These are phyloP conservation scores for Limnephilus rhombicus DNA, from an alignment of 2,888 invertebrate genomes.

Conservation along the genomic window DNA sequence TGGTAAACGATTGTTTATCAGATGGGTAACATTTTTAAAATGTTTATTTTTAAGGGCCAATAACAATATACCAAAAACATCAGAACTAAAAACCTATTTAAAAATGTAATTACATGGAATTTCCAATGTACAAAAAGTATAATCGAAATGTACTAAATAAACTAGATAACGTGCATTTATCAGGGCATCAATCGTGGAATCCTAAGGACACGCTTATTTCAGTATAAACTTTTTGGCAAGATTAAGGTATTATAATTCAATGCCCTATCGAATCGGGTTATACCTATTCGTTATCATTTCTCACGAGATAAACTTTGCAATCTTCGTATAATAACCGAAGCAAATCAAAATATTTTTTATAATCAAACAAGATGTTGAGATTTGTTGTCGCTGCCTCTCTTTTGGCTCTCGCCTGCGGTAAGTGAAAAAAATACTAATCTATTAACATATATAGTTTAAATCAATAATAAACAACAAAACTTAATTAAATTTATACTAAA, in stretches of 20 bases:
- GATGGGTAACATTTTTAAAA: too few species aligned
- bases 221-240: neutral
- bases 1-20: too few species aligned
- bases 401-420: conserved; percentile 29
- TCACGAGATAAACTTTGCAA: neutral
- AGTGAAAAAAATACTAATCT: neutral
- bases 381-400: conserved; percentile 24
- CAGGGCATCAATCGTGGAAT: neutral
- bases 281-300: neutral
- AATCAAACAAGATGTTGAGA: neutral
- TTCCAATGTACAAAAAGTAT: neutral
- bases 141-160: neutral
- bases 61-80: too few species aligned
- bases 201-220: neutral
- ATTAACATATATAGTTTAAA: too few species aligned
- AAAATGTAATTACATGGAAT: too few species aligned
- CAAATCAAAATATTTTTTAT: neutral
- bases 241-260: neutral
- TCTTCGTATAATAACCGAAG: neutral
- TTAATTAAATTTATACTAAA: neutral
- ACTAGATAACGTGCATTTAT: neutral
- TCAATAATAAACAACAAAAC: neutral
- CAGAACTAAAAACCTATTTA: too few species aligned
- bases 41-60: too few species aligned
- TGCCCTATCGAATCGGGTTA: too few species aligned